A percentile compares a stretch with the other conserved stretches of the same genome.
Conservation (phyloP, 2,113 vertebrate species). For the Procapra przewalskii region DNA sequence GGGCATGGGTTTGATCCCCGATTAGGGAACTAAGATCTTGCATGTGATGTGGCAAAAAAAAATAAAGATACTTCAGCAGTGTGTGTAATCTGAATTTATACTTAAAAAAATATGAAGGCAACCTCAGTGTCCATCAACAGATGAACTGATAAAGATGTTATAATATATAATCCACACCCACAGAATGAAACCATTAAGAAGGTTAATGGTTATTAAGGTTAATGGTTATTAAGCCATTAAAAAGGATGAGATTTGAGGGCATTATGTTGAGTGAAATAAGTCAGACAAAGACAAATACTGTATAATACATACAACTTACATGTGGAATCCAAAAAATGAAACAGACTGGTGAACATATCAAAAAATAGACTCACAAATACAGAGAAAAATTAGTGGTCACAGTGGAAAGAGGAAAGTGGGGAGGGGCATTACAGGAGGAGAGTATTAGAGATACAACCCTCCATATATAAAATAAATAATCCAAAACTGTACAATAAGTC, state of each 20-base stretch:
- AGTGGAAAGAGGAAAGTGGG: neutral
- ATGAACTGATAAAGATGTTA: neutral
- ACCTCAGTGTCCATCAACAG: neutral
- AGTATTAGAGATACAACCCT: neutral
- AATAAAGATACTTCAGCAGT: neutral
- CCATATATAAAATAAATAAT: neutral
- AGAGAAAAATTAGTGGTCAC: neutral
- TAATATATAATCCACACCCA: neutral
- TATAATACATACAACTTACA: neutral
- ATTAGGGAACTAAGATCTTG: neutral
- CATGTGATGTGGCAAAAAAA: neutral
- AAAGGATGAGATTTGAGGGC: neutral
- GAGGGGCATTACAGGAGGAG: neutral
- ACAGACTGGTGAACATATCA: neutral
- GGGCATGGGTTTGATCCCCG: neutral
- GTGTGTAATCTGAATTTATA: neutral
- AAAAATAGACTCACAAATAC: neutral
- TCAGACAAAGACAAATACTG: neutral
- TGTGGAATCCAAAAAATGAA: neutral
- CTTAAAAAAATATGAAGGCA: neutral
- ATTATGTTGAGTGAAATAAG: neutral
- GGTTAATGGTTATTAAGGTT: neutral
- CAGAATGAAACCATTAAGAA: neutral
- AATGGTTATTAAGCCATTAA: neutral
- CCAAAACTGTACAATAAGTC: neutral